Evolutionary conservation across 2,888 invertebrate genomes (phyloP).

Genomic region (Lasioglossum morio): DNA sequence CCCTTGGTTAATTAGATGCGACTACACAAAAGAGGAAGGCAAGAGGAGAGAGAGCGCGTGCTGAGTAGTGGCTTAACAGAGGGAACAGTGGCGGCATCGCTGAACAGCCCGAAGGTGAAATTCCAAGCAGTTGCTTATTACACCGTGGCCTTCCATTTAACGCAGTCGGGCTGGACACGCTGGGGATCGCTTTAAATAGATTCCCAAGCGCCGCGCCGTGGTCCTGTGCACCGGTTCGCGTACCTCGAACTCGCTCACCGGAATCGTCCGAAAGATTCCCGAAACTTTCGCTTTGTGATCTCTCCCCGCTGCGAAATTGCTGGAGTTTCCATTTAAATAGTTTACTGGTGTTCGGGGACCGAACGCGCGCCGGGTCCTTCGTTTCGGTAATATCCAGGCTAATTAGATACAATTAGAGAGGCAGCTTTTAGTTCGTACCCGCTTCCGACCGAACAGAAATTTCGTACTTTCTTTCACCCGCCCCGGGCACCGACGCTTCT

Average conservation of each 20-base stretch:
- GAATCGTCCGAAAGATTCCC: slow-evolving; percentile 40
- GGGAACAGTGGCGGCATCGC: slow-evolving; percentile 46
- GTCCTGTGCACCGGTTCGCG: slow-evolving; percentile 4
- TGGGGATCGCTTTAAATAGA: slow-evolving; percentile 57
- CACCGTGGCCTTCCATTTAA: slow-evolving; percentile 47
- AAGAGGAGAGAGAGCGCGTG: background rate
- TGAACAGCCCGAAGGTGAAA: slow-evolving; percentile 62
- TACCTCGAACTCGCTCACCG: background rate
- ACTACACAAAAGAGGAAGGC: slow-evolving; percentile 64
- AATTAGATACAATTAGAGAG: slow-evolving; percentile 58
- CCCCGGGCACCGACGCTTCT: background rate
- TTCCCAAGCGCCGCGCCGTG: background rate
- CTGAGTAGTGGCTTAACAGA: slow-evolving; percentile 48
- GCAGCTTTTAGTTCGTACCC: slow-evolving; percentile 22
- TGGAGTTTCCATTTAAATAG: slow-evolving; percentile 47
- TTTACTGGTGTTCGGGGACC: slow-evolving; percentile 25
- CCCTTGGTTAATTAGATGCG: slow-evolving; percentile 68
- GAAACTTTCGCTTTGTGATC: slow-evolving; percentile 37
- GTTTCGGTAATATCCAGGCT: slow-evolving; percentile 49
- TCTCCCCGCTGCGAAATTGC: slow-evolving; percentile 27
- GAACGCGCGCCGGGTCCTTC: slow-evolving; percentile 1
- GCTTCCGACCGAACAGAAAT: background rate
- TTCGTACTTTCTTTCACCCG: background rate
- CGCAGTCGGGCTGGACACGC: slow-evolving; percentile 37
- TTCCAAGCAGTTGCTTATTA: slow-evolving; percentile 62